Base-by-base conservation (phyloP, 2,113 vertebrate species). In the Verasper variegatus region DNA sequence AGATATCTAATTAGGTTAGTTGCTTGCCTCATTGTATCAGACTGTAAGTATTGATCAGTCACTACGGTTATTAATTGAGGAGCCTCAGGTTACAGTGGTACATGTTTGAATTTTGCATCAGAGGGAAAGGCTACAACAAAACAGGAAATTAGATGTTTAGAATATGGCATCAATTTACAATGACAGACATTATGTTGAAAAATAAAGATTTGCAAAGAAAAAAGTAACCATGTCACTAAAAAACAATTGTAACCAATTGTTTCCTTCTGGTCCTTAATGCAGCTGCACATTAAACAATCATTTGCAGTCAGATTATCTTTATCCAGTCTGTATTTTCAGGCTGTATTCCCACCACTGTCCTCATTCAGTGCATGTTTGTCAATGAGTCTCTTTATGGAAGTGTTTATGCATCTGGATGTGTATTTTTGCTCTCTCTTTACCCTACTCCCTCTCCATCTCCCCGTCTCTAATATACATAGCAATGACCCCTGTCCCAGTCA, bases 401-500 rank as follows among this genome's bases (percentile, higher is more conserved):
- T 67, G 78, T 89, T 90, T 84, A 75, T 76, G 73, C 23, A 55
- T 71, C 68, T 89, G 65, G 15, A 70, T 82, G 80, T 89, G 78
- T 85, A 57, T 87, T 84, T 91, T 85, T 85, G 76, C 77, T 65
- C 68, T 61, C 76, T 35, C 81, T 64, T 66, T 8, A 20, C 21
- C 51, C 56, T 21, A 5, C 55, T 67, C 62, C 10, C 78, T 68
- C 61, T 59, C 81, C 51, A 14, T 80, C 37, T 15, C 61, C 37
- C 62, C 40, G 88, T 85, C 86, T 87, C 92, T 93, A 93, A 94
- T 94, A 94, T 93, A 94, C 92, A 93, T 93, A 93, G 90, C 91
- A 93, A 92, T 94, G 94, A 94, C 94, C 95, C 90, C 87, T 89
- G 90, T 86, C 90, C 92, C 92, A 90, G 93, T 80, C 89, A 86